Conservation (phyloP, 2,113 vertebrate genomes). For the Merops nubicus region DNA sequence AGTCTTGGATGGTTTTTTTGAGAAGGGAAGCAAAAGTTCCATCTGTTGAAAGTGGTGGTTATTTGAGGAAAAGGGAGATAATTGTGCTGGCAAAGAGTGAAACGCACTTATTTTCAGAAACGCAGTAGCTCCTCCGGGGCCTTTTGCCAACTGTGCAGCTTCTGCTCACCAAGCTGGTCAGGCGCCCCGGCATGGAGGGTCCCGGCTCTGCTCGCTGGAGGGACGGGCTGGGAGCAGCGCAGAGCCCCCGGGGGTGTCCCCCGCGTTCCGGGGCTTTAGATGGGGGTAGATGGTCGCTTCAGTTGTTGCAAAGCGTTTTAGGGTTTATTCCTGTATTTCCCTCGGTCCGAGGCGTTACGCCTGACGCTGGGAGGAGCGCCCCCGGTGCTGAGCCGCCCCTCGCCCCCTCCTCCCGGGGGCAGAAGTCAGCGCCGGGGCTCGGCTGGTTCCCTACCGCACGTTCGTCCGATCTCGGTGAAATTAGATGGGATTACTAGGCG, state of each 20-base stretch:
- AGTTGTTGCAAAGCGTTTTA: fast-evolving
- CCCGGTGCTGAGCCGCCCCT: not conserved
- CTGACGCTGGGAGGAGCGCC: not conserved
- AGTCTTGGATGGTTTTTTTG: not conserved
- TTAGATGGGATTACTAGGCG: fast-evolving
- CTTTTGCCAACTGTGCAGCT: fast-evolving
- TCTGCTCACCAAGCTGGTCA: fast-evolving
- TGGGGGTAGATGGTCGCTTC: fast-evolving
- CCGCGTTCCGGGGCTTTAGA: fast-evolving
- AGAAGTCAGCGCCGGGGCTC: fast-evolving
- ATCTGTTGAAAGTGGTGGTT: too few relatives aligned
- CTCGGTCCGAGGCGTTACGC: fast-evolving
- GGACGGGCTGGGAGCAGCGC: too few relatives aligned
- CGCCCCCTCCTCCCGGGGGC: not conserved
- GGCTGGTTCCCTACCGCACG: fast-evolving
- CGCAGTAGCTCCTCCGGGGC: fast-evolving
- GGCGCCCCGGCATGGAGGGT: not conserved
- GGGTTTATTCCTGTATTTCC: fast-evolving
- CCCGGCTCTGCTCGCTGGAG: not conserved
- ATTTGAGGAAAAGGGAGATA: not conserved
- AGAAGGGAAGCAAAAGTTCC: too few relatives aligned
- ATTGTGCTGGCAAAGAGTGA: not conserved
- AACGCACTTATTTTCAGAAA: not conserved
- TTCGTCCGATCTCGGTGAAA: fast-evolving
- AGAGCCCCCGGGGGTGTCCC: not conserved